Percentiles rank a stretch among this genome's conserved stretches.
These are phyloP conservation scores for Steinernema hermaphroditum DNA, from an alignment of 2,888 invertebrate genomes.

Conservation along the genomic window DNA sequence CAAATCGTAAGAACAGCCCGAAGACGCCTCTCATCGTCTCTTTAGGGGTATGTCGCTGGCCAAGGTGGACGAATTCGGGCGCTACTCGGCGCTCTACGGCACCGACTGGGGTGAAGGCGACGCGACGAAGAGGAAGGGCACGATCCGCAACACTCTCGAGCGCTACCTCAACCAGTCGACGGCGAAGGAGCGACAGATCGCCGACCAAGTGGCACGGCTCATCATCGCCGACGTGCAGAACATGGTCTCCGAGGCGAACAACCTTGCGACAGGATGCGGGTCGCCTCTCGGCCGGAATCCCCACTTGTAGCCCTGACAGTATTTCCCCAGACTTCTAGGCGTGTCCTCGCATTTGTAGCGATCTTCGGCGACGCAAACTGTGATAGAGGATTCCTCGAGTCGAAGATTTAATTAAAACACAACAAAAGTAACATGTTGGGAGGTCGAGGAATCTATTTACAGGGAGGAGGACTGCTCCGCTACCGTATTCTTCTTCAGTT, in stretches of 20 bases:
- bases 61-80: conserved; percentile 55
- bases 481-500: conserved; percentile 23
- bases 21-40: not conserved
- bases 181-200: conserved; percentile 82
- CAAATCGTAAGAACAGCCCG: conserved; percentile 19
- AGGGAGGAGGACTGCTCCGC: not conserved
- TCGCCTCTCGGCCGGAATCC: not conserved
- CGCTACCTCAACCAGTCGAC: conserved; percentile 39
- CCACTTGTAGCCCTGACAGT: conserved; percentile 5
- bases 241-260: conserved; percentile 68
- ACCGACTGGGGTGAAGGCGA: conserved; percentile 33
- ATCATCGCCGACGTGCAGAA: conserved; percentile 91
- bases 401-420: too few relatives aligned
- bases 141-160: conserved; percentile 37
- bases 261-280: not conserved
- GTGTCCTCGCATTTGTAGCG: not conserved
- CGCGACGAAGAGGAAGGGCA: conserved; percentile 25
- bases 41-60: conserved; percentile 45
- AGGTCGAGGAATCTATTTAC: not conserved
- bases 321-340: not conserved
- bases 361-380: not conserved
- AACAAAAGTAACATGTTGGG: too few relatives aligned
- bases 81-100: conserved; percentile 55
- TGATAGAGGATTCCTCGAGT: not conserved
- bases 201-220: conserved; percentile 95